A percentile compares a stretch with the other conserved stretches of the same genome.
phyloP scores from a whole-genome alignment of 2,113 vertebrate species.

The Cranoglanis bouderius region DNA sequence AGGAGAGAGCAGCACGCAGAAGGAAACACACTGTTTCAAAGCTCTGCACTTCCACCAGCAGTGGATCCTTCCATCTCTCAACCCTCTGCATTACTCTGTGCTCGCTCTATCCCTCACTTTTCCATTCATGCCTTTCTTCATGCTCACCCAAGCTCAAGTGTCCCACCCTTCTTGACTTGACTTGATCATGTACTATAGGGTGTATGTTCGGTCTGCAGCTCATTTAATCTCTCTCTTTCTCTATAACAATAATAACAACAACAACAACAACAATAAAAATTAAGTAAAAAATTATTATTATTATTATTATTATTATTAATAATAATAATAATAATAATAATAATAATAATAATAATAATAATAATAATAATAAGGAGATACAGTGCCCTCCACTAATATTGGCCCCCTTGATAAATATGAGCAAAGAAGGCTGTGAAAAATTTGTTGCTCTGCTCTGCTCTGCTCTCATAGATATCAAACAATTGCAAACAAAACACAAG shows the following conservation, averaged over 20 bases:
- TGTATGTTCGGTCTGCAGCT: background rate
- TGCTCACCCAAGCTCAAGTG: background rate
- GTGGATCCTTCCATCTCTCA: background rate
- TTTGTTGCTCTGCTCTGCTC: too few species aligned
- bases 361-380: background rate
- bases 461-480: too few species aligned
- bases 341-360: background rate
- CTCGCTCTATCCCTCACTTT: background rate
- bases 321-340: background rate
- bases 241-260: background rate
- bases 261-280: too few species aligned
- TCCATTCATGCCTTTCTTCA: background rate
- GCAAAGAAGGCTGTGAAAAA: too few species aligned
- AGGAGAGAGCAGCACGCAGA: constrained; percentile 43
- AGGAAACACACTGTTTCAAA: constrained; percentile 39
- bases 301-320: background rate
- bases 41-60: background rate
- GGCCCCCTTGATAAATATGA: too few species aligned
- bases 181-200: background rate
- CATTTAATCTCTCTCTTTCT: background rate
- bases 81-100: background rate
- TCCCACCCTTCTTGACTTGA: background rate
- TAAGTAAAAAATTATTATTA: too few species aligned
- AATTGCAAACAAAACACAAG: too few species aligned
- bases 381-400: too few species aligned